Percentiles rank a stretch among this genome's conserved stretches.
Conservation (phyloP, 2,888 invertebrate species). For the Hybos culiciformis region DNA sequence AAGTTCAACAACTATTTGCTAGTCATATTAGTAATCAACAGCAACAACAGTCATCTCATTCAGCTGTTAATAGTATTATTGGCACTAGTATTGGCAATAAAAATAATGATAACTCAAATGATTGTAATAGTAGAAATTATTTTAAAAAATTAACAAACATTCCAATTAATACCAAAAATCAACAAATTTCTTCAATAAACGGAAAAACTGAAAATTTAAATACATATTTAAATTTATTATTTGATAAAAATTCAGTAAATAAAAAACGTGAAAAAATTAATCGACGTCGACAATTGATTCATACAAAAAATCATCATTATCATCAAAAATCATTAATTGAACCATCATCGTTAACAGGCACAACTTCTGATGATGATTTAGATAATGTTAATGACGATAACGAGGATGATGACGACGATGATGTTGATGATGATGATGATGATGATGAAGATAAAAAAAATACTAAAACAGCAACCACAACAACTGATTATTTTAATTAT, state of each 20-base stretch:
- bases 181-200: background rate
- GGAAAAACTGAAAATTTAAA: constrained; percentile 7
- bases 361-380: background rate
- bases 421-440: constrained; percentile 16
- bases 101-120: constrained; percentile 5
- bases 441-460: constrained; percentile 28
- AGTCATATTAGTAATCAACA: no score
- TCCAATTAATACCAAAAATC: background rate
- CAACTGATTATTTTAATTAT: constrained; percentile 29
- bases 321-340: background rate
- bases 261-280: no score
- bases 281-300: constrained; percentile 17
- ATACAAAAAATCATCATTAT: no score
- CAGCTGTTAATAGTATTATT: no score
- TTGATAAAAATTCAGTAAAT: constrained; percentile 23
- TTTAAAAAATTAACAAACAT: background rate
- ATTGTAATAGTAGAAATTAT: background rate
- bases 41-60: no score
- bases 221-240: constrained; percentile 24
- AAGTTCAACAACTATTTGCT: constrained; percentile 19
- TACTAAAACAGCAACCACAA: constrained; percentile 13
- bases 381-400: background rate
- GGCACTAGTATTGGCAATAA: constrained; percentile 12
- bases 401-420: constrained; percentile 28
- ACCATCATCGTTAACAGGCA: background rate